Percentiles rank a stretch among this genome's conserved stretches.
Evolutionary conservation across 2,888 invertebrate species (phyloP).

Genomic region (Barypeithes pellucidus): DNA sequence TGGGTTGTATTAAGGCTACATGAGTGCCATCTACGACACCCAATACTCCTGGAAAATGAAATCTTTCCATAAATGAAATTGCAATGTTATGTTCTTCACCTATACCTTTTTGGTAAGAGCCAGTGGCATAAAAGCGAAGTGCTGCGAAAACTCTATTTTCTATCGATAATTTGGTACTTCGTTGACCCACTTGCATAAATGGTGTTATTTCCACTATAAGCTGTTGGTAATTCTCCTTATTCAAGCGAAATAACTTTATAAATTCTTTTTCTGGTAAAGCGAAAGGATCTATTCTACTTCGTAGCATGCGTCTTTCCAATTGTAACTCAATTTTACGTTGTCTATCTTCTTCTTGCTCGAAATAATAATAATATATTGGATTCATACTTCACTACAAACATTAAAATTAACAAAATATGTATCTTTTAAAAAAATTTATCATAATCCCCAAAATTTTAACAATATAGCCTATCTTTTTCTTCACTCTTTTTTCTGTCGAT

Average conservation of each 20-base stretch:
- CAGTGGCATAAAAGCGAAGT: conserved; percentile 32
- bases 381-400: conserved; percentile 5
- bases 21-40: conserved; percentile 42
- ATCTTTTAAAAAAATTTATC: not conserved
- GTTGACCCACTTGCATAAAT: conserved; percentile 7
- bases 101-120: conserved; percentile 36
- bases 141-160: conserved; percentile 27
- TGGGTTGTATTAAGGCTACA: conserved; percentile 39
- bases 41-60: conserved; percentile 37
- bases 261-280: conserved; percentile 23
- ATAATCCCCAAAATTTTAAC: too few species aligned
- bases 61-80: conserved; percentile 38
- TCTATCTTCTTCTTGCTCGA: conserved; percentile 10
- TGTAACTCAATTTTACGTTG: conserved; percentile 13
- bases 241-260: not conserved
- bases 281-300: conserved; percentile 9
- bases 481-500: not conserved
- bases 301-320: conserved; percentile 20
- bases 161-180: not conserved
- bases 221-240: conserved; percentile 3
- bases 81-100: conserved; percentile 32
- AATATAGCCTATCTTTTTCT: conserved; percentile 17
- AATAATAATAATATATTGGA: conserved; percentile 9
- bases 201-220: conserved; percentile 5
- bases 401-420: not conserved